A percentile compares a stretch with the other conserved stretches of the same genome.
phyloP scores from a whole-genome alignment of 2,797 vertebrate genomes.

The Tenualosa thibaudeaui region DNA sequence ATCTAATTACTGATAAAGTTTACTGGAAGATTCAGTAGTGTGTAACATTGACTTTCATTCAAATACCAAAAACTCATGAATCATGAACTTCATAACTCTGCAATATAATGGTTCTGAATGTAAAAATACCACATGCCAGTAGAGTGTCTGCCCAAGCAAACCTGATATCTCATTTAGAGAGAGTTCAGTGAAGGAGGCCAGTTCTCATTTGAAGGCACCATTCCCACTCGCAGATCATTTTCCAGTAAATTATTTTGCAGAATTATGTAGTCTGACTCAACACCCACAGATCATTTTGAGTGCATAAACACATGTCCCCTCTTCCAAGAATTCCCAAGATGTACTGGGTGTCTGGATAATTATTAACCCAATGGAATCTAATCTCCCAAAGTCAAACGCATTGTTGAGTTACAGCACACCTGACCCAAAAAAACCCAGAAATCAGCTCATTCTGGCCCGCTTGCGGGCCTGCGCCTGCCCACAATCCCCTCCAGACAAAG shows the following conservation, averaged over 20 bases:
- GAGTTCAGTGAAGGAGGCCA: neutral
- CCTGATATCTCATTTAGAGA: neutral
- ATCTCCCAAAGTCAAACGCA: neutral
- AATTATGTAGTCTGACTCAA: neutral
- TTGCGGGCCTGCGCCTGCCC: neutral
- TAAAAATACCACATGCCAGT: neutral
- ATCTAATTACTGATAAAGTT: neutral
- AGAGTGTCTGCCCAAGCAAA: neutral
- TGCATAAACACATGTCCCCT: constrained; percentile 6
- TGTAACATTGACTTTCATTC: neutral
- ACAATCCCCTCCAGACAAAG: neutral
- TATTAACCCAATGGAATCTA: constrained; percentile 17
- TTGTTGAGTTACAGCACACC: constrained; percentile 4
- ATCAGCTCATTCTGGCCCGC: neutral
- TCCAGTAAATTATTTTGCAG: constrained; percentile 9
- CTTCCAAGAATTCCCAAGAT: constrained; percentile 13
- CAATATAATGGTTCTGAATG: neutral
- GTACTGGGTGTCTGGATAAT: neutral
- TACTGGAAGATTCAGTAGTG: neutral
- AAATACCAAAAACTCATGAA: neutral
- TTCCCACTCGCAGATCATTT: neutral
- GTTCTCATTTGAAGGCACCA: neutral
- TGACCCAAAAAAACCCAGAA: constrained; percentile 33
- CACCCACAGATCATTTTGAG: constrained; percentile 17
- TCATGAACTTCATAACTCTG: neutral